Evolutionary conservation across 1,140 invertebrate species (phyloP).

Genomic region (Protaetia brevitarsis): DNA sequence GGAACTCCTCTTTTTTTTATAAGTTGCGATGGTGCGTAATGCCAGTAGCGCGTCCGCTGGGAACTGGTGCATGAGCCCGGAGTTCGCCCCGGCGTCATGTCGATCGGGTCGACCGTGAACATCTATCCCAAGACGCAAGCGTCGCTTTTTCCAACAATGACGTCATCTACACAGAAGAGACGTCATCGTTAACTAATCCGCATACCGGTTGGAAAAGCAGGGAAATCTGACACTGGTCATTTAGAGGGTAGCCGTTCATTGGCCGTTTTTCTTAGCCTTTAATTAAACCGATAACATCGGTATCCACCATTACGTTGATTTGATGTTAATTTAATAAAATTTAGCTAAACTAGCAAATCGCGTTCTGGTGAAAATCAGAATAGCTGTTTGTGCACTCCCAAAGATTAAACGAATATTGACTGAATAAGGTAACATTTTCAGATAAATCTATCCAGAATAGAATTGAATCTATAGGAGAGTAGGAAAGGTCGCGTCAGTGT

Average conservation of each 20-base stretch:
- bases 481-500: too few species aligned
- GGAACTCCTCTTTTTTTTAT: background rate
- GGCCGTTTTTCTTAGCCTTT: background rate
- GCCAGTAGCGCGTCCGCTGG: constrained; percentile 6
- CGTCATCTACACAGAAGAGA: constrained; percentile 7
- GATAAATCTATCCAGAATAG: too few species aligned
- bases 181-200: constrained; percentile 26
- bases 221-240: background rate
- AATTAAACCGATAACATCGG: constrained; percentile 2
- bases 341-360: background rate
- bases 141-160: constrained; percentile 21
- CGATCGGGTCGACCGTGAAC: constrained; percentile 28
- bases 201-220: background rate
- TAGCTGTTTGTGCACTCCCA: background rate
- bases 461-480: too few species aligned
- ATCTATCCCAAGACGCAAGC: constrained; percentile 20
- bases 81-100: constrained; percentile 20
- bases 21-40: background rate
- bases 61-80: constrained; percentile 26
- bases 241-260: background rate
- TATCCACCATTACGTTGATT: too few species aligned
- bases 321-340: background rate
- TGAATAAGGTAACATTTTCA: too few species aligned
- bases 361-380: background rate
- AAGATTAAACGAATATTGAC: background rate